Percentiles rank a stretch among this genome's conserved stretches.
These are phyloP conservation scores for Enteromius unitaeniatus DNA, from an alignment of 2,797 vertebrate genomes.

Conservation along the genomic window DNA sequence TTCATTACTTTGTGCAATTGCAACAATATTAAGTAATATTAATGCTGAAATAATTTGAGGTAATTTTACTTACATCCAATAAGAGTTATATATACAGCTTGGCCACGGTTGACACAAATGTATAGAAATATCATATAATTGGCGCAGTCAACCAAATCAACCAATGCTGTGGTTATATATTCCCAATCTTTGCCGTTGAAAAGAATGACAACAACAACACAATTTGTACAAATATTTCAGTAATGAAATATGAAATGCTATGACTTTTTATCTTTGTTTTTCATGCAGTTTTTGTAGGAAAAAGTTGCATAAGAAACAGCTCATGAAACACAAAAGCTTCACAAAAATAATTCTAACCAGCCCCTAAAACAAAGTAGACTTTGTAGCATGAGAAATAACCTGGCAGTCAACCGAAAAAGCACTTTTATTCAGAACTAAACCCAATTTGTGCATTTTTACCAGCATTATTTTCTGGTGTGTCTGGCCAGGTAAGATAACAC, in stretches of 20 bases:
- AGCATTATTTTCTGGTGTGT: conserved; percentile 17
- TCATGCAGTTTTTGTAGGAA: not conserved
- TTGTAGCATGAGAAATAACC: conserved; percentile 3
- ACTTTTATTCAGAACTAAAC: conserved; percentile 16
- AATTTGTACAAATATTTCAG: not conserved
- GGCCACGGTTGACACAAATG: not conserved
- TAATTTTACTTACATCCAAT: not conserved
- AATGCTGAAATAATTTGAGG: not conserved
- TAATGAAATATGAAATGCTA: not conserved
- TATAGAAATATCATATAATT: not conserved
- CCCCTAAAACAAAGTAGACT: not conserved
- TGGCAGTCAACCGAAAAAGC: conserved; percentile 1
- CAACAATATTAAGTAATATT: not conserved
- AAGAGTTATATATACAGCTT: not conserved
- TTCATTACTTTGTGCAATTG: not conserved
- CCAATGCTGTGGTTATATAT: not conserved
- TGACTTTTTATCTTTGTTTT: conserved; percentile 10
- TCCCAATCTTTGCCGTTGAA: not conserved
- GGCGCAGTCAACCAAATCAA: not conserved
- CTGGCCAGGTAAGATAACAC: conserved; percentile 53
- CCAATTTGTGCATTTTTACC: conserved; percentile 32
- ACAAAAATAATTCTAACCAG: not conserved
- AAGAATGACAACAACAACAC: not conserved
- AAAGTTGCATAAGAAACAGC: conserved; percentile 11
- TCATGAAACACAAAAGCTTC: not conserved